phyloP scores from a whole-genome alignment of 2,888 invertebrate species.

The Drosophila flavopinicola region DNA sequence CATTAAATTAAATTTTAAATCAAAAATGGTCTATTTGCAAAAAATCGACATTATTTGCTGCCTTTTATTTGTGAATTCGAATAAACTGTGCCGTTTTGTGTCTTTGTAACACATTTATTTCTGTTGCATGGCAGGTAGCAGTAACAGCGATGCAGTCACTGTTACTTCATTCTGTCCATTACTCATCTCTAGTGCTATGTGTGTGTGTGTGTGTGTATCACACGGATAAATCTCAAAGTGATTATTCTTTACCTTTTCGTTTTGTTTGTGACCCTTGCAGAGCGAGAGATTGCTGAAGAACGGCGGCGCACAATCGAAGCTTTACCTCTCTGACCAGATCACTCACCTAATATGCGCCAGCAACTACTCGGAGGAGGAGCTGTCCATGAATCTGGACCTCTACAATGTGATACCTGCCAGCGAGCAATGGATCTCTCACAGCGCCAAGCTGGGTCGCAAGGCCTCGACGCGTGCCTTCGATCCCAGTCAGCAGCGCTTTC shows the following conservation, averaged over 20 bases:
- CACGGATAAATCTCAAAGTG: conserved; percentile 3
- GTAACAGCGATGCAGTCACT: neutral
- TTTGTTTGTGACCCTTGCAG: conserved; percentile 85
- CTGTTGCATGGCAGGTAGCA: neutral
- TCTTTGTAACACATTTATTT: no score
- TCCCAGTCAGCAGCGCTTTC: conserved; percentile 88
- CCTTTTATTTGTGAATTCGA: neutral
- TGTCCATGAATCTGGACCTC: conserved; percentile 95
- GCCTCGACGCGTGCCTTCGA: conserved; percentile 91
- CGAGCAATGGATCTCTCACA: conserved; percentile 92
- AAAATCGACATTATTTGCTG: no score
- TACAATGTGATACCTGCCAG: conserved; percentile 96
- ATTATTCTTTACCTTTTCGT: neutral
- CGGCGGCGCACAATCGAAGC: conserved; percentile 94
- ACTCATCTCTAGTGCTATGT: conserved; percentile 14
- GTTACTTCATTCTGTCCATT: neutral
- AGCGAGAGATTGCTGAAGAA: conserved; percentile 90
- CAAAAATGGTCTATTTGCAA: no score
- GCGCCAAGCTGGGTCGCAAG: conserved; percentile 87
- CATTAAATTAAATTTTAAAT: no score
- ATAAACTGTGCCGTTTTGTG: no score
- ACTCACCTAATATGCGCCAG: conserved; percentile 96
- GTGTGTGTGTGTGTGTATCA: neutral
- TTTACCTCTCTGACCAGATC: conserved; percentile 95
- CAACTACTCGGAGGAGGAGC: conserved; percentile 93